A percentile compares a stretch with the other conserved stretches of the same genome.
These are phyloP conservation scores for Tragulus kanchil DNA, from an alignment of 2,113 vertebrate genomes.

Conservation along the genomic window DNA sequence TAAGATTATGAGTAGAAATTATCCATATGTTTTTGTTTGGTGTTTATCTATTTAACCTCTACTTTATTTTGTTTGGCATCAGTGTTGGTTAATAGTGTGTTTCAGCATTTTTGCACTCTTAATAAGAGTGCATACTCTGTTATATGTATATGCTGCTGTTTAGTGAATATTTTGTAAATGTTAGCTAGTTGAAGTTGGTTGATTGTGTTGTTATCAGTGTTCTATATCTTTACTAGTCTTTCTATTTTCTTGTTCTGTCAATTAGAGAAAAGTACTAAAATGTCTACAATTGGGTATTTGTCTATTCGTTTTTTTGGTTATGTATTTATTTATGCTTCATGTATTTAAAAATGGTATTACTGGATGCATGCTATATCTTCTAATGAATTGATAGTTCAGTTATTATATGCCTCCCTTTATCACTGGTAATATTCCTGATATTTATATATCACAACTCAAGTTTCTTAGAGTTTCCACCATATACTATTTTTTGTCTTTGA, in stretches of 20 bases:
- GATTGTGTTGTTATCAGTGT: neutral
- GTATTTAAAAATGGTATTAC: neutral
- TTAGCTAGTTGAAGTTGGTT: neutral
- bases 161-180: neutral
- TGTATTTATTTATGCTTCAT: neutral
- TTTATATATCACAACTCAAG: neutral
- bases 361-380: neutral
- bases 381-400: neutral
- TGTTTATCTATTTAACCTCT: neutral
- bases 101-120: neutral
- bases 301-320: neutral
- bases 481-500: too few relatives aligned
- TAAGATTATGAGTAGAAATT: slow-evolving; percentile 8
- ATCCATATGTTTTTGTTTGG: neutral
- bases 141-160: neutral
- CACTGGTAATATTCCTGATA: neutral
- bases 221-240: neutral
- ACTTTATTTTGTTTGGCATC: neutral
- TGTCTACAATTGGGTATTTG: neutral
- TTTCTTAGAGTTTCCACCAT: neutral
- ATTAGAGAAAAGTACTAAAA: neutral
- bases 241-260: neutral
- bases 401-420: neutral
- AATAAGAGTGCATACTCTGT: neutral
- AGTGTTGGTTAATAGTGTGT: neutral